Evolutionary conservation across 2,888 invertebrate species (phyloP), one percentile per base, ranked within the genome.

Genomic region (Hemaris fuciformis): DNA sequence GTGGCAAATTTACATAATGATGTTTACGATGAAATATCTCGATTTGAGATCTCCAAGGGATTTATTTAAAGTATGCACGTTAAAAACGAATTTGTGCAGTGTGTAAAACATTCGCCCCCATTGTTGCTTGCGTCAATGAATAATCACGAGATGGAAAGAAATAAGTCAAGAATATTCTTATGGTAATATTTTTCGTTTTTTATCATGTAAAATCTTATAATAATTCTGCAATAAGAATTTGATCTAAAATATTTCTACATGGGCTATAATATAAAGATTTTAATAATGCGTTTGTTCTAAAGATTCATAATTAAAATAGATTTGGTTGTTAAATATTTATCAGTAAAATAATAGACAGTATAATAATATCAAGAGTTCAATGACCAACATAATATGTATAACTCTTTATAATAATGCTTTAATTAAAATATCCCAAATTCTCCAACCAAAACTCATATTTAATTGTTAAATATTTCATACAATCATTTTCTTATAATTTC

Each of bases 1-100:
- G 41, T 57, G 41, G 41, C 23, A 20, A 57, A 57, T 57, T 57
- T 23, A 18, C 57, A 57, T 57, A 57, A 57, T 57, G 8, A 41
- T 57, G 25, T 41, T 57, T 57, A 22, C 25, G 59, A 61, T 61
- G 57, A 64, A 61, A 62, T 67, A 64, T 66, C 48, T 41, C 62
- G 59, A 27, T 61, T 27, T 25, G 23, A 66, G 59, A 60, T 61
- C n/a, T 25, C 23, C 15, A 15, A 23, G 57, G 41, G 25, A 23
- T 41, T 41, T 41, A n/a, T 57, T 57, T 41, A 42, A 41, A 53
- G 1, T 18, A 15, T 53, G 31, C 48, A 2, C 48, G 48, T 48
- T 48, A 48, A n/a, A 25, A 25, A 27, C 22, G 13, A 57, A 22
- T 34, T 57, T 41, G 8, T 25, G 57, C 15, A 41, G 8, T 57